Evolutionary conservation across 2,113 vertebrate genomes (phyloP), one percentile per base, ranked within the genome.

Genomic region (Cygnus atratus): DNA sequence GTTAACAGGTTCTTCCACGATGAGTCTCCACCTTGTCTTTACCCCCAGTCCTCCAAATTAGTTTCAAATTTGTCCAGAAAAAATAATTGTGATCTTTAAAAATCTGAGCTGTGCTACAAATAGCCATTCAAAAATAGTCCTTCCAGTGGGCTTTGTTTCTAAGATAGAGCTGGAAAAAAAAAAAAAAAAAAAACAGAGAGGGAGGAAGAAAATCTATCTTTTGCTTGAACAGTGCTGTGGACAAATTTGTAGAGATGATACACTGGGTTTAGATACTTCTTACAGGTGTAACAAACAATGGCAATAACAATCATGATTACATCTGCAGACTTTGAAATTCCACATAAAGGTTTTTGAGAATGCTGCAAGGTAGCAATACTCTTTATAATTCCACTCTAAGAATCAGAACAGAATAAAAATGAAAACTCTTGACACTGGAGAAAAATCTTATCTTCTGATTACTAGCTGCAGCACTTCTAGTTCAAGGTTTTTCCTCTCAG

Each of bases 391-490:
- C 37, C 31, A 78, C 48, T 94, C 48, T 88, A 90, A 26, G 13
- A 70, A 83, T 63, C 24, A 43, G 62, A 90, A 94, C 41, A 72
- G 33, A 80, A 84, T 94, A 52, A 85, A 92, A 91, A 83, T 80
- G 63, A 93, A 87, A 76, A 25, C 22, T 67, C 57, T 87, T 89
- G 46, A 62, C n/a, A 76, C 25, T 57, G 48, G 43, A 91, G 52
- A 84, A 94, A 94, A 91, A 92, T 88, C 54, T 90, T 92, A n/a
- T 73, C 41, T 79, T 74, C 71, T 92, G 70, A 75, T 88, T 92
- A 91, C 57, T 75, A 63, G 44, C 67, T 90, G 58, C 24, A 84
- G 37, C 46, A 84, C 28, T 88, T 66, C n/a, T 46, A 50, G 44
- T 66, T 95, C 82, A 88, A 84, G n/a, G 26, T 29, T 85, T 93